Conservation (phyloP, 2,888 invertebrate species). For the Drosophila macrothrix region DNA sequence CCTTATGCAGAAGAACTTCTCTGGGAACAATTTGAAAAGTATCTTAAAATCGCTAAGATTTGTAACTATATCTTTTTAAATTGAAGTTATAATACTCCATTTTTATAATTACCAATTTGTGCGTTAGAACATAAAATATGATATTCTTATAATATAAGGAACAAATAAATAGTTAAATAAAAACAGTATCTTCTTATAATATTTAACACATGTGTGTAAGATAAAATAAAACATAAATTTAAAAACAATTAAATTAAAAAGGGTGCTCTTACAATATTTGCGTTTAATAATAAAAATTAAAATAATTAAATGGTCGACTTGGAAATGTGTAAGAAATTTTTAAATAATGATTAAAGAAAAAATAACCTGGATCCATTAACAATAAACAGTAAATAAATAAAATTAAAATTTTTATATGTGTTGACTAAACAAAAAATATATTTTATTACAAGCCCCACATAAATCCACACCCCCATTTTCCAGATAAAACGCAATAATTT, state of each 20-base stretch:
- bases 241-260: background rate
- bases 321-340: background rate
- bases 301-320: background rate
- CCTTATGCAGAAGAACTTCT: background rate
- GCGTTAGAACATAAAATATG: background rate
- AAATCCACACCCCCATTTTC: background rate
- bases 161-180: background rate
- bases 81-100: background rate
- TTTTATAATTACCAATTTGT: background rate
- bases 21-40: background rate
- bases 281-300: background rate
- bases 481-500: constrained; percentile 47
- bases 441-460: background rate
- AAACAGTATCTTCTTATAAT: background rate
- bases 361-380: background rate
- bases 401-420: background rate
- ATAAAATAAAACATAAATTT: background rate
- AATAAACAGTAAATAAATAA: background rate
- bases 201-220: background rate
- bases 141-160: background rate
- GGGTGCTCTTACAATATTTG: background rate
- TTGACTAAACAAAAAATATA: background rate
- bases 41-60: background rate
- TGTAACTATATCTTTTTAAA: background rate
- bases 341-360: background rate